Evolutionary conservation across 2,113 vertebrate species (phyloP), one percentile per base, ranked within the genome.

Genomic region (Thunnus thynnus): DNA sequence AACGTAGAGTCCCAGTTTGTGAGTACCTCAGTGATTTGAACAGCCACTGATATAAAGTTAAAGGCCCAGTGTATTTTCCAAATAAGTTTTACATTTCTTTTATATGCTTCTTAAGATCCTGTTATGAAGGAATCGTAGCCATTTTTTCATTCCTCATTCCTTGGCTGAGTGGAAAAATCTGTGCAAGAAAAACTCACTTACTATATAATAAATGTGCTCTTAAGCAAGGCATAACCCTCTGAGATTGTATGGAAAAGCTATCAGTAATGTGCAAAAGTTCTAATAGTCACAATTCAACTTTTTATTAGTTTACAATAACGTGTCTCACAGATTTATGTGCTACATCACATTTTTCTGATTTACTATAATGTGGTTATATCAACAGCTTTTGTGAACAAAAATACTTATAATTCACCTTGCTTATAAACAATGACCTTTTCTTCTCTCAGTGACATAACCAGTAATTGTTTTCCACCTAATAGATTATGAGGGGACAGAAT

Each of bases 1-100:
- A 85, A 85, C 0, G 69, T 60, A 36, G 54, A 85, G 77, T 69
- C 78, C 84, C 69, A 78, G 60, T 83, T 78, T 78, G 67, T 63
- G 50, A 85, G 80, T 5, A 50, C 70, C 67, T 71, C 68, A 17
- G 72, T 75, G 80, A 68, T 55, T 61, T 82, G 12, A 69, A 64
- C 63, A 58, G 76, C 69, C 60, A 14, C 65, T 67, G 72, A 77
- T 60, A 58, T 65, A n/a, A 73, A 74, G 81, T 41, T 66, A 14
- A 80, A 78, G 56, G 30, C 74, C n/a, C 10, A 2, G 0, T 20
- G 57, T 67, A 51, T 72, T 64, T 68, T 76, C 13, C 70, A 36
- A 80, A 41, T 57, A 61, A 20, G 18, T 60, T 72, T 78, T 48
- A 47, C 0, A 25, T 72, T 30, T 62, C 1, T 77, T 72, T 76